A percentile compares a stretch with the other conserved stretches of the same genome.
These are phyloP conservation scores for Manduca sexta DNA, from an alignment of 1,140 invertebrate genomes.

Conservation along the genomic window DNA sequence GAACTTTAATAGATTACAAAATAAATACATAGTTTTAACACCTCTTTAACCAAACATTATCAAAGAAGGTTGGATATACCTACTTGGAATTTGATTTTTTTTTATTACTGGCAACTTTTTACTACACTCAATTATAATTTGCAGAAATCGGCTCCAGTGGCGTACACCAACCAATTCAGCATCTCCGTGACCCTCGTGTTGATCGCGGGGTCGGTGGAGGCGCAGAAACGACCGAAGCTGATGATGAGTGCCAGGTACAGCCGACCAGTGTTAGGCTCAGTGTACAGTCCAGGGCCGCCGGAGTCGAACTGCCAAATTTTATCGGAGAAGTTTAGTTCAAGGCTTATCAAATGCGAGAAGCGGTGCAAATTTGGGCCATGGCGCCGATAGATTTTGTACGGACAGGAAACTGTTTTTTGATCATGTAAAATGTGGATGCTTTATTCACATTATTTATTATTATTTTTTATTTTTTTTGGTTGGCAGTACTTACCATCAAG, in stretches of 20 bases:
- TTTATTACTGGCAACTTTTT: no score
- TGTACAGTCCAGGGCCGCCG: constrained; percentile 79
- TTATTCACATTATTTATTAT: no score
- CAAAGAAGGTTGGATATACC: no score
- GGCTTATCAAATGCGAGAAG: neutral
- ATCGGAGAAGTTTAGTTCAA: neutral
- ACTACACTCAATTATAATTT: constrained; percentile 1
- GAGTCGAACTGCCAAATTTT: constrained; percentile 76
- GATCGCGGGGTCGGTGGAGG: constrained; percentile 56
- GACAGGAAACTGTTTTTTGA: neutral
- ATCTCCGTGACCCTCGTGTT: constrained; percentile 71
- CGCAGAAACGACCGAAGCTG: constrained; percentile 74
- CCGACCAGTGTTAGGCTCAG: constrained; percentile 58
- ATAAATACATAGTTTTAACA: no score
- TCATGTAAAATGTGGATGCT: neutral
- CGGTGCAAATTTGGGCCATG: neutral
- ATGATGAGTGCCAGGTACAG: constrained; percentile 74
- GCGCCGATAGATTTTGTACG: neutral
- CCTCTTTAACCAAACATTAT: no score
- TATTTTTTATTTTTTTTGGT: no score
- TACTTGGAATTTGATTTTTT: neutral
- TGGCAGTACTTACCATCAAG: no score
- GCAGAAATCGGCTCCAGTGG: constrained; percentile 55
- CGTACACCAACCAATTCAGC: constrained; percentile 72
- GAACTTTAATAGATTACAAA: no score